A percentile compares a stretch with the other conserved stretches of the same genome.
Conservation (phyloP, 2,113 vertebrate species). For the Hippocampus guttulatus region DNA sequence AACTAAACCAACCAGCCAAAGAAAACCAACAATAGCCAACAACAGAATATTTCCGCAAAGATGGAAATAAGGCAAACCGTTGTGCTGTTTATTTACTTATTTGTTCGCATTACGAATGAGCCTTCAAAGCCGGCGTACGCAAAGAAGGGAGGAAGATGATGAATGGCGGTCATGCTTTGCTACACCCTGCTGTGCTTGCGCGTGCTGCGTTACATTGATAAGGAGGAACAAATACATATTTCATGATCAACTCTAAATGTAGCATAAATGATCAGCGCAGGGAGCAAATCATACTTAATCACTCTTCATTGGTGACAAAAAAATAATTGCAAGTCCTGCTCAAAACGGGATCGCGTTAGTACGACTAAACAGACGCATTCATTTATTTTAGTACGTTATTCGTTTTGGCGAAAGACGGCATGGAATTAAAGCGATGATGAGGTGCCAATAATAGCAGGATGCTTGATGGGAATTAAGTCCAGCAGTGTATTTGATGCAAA, state of each 20-base stretch:
- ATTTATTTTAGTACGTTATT: neutral
- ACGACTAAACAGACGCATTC: neutral
- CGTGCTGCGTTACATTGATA: constrained; percentile 42
- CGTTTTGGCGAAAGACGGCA: neutral
- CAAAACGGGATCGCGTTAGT: neutral
- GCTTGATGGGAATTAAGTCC: neutral
- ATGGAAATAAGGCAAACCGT: constrained; percentile 10
- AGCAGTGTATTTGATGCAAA: neutral
- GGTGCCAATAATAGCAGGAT: neutral
- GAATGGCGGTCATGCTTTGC: constrained; percentile 21
- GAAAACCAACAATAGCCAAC: too few species aligned
- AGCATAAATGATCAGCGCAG: constrained; percentile 30
- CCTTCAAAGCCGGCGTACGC: constrained; percentile 38
- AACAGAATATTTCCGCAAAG: neutral
- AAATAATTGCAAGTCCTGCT: neutral
- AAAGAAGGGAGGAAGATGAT: constrained; percentile 36
- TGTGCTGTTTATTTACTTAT: constrained; percentile 11
- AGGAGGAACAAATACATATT: constrained; percentile 28
- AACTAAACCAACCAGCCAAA: too few species aligned
- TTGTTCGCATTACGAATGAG: constrained; percentile 32
- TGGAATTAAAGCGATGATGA: neutral
- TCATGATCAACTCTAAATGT: constrained; percentile 35
- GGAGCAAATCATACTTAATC: neutral
- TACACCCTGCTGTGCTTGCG: constrained; percentile 26
- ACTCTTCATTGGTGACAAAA: neutral